Conservation (phyloP, 1,140 invertebrate genomes). For the Camponotus vicinus region DNA sequence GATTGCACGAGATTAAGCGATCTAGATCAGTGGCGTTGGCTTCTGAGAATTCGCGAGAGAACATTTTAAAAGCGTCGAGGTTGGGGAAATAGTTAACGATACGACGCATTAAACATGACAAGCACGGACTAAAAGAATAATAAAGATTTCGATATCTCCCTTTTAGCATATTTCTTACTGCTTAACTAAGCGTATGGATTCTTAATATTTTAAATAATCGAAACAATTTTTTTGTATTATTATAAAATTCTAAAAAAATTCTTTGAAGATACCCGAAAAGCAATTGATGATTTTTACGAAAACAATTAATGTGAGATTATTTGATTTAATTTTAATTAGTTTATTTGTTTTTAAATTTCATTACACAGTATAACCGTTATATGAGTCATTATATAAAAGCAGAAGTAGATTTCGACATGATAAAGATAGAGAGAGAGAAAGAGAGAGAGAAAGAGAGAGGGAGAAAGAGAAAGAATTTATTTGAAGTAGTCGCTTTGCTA, state of each 20-base stretch:
- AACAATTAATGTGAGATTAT: conserved; percentile 20
- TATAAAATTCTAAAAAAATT: background rate
- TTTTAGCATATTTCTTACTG: background rate
- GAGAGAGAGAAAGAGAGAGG: too few relatives aligned
- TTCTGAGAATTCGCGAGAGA: conserved; percentile 38
- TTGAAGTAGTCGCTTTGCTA: conserved; percentile 1
- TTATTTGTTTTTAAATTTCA: conserved; percentile 33
- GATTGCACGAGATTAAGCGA: conserved; percentile 63
- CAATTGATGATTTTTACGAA: background rate
- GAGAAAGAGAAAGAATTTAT: conserved; percentile 6
- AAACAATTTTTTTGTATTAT: conserved; percentile 3
- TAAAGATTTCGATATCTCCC: background rate
- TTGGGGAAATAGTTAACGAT: background rate
- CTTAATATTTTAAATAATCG: background rate
- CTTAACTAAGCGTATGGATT: background rate
- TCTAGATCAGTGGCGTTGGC: conserved; percentile 50
- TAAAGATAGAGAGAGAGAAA: too few relatives aligned
- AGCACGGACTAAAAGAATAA: background rate
- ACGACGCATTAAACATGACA: conserved; percentile 24
- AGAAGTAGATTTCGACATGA: conserved; percentile 27
- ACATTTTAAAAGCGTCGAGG: conserved; percentile 16
- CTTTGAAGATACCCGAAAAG: conserved; percentile 1
- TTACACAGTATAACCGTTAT: background rate
- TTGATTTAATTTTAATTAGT: conserved; percentile 22
- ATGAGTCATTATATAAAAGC: background rate